Conservation (phyloP, 1,140 invertebrate genomes). For the Ctenoplectra terminalis region DNA sequence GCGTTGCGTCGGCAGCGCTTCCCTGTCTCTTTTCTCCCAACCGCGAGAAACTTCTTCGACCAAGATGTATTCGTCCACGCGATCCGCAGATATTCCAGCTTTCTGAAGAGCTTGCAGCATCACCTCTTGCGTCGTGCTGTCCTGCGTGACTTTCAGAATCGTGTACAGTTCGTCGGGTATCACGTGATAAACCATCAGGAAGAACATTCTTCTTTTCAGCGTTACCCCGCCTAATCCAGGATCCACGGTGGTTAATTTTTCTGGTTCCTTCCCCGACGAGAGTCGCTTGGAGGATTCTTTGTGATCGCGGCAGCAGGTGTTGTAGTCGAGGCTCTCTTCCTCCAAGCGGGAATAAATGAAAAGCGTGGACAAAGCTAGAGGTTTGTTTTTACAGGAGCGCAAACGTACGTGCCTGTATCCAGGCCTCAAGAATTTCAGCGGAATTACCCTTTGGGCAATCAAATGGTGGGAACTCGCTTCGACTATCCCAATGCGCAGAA, state of each 20-base stretch:
- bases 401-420: constrained; percentile 96
- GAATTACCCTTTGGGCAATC: constrained; percentile 94
- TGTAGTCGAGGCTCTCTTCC: constrained; percentile 88
- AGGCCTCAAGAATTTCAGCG: constrained; percentile 91
- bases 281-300: constrained; percentile 79
- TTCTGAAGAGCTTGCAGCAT: constrained; percentile 89
- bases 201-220: constrained; percentile 93
- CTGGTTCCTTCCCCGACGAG: constrained; percentile 75
- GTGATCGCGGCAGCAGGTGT: constrained; percentile 79
- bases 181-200: constrained; percentile 95
- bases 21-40: constrained; percentile 89
- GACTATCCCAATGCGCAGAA: constrained; percentile 93
- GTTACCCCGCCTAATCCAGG: constrained; percentile 82
- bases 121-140: constrained; percentile 94
- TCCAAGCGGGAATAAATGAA: constrained; percentile 92
- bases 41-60: constrained; percentile 93
- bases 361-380: constrained; percentile 93
- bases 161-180: constrained; percentile 94
- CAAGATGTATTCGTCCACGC: constrained; percentile 91
- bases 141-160: constrained; percentile 96
- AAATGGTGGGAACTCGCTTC: constrained; percentile 93
- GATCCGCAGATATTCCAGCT: constrained; percentile 85
- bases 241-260: constrained; percentile 78
- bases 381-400: constrained; percentile 91
- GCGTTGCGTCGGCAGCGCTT: constrained; percentile 89